Percentiles rank a stretch among this genome's conserved stretches.
Conservation (phyloP, 2,113 vertebrate species). For the Passer domesticus region DNA sequence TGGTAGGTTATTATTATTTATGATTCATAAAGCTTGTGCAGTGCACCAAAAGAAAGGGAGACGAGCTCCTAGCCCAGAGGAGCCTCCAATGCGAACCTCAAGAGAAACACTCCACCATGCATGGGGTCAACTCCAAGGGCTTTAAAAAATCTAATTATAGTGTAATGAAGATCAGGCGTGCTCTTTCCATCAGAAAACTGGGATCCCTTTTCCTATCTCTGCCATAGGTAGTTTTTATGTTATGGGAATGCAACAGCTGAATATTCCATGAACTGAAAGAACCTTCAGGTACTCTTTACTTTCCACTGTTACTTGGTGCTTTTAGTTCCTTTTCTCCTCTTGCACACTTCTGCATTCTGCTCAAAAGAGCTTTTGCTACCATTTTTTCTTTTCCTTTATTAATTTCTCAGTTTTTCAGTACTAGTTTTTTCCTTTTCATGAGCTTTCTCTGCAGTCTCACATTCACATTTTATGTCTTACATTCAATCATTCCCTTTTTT, state of each 20-base stretch:
- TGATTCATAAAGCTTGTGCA: constrained; percentile 33
- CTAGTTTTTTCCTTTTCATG: not conserved
- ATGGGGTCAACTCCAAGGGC: not conserved
- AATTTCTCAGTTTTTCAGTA: not conserved
- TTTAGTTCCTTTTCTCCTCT: not conserved
- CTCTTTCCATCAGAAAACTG: not conserved
- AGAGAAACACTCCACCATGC: not conserved
- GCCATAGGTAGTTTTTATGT: not conserved
- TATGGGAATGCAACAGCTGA: not conserved
- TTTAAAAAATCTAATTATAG: not conserved
- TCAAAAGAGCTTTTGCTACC: not conserved
- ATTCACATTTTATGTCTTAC: not conserved
- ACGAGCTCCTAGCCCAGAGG: not conserved
- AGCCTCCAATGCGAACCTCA: not conserved
- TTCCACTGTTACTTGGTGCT: not conserved
- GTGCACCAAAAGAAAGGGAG: constrained; percentile 25
- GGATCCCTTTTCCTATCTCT: not conserved
- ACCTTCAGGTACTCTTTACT: not conserved
- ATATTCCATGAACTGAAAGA: not conserved
- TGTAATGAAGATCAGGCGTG: not conserved
- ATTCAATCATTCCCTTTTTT: not conserved
- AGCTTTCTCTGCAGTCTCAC: not conserved
- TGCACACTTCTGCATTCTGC: not conserved
- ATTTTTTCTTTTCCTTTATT: not conserved
- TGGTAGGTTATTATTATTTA: constrained; percentile 51